phyloP scores from a whole-genome alignment of 2,888 invertebrate genomes.

The Coenonympha arcania region DNA sequence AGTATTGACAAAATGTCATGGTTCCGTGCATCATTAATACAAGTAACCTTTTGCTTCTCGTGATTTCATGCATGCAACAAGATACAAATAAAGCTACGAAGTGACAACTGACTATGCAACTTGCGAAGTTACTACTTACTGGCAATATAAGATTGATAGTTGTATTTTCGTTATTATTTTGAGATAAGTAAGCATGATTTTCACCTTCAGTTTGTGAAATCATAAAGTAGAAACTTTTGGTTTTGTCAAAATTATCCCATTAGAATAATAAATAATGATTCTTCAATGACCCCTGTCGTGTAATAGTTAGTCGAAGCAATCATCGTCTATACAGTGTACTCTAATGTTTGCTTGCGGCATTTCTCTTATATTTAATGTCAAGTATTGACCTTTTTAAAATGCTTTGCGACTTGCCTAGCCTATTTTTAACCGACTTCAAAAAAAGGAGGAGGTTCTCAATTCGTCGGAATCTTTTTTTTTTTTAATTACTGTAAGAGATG shows the following conservation, averaged over 20 bases:
- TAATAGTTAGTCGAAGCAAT: neutral
- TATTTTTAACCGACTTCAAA: slow-evolving; percentile 2
- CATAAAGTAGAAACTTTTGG: neutral
- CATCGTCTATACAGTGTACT: no score
- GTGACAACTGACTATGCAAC: slow-evolving; percentile 53
- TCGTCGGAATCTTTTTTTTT: no score
- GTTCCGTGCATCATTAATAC: slow-evolving; percentile 34
- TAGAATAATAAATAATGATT: neutral
- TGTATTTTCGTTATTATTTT: no score
- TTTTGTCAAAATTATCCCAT: neutral
- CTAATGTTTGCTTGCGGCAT: slow-evolving; percentile 1
- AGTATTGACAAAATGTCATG: neutral
- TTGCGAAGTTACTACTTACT: slow-evolving; percentile 11
- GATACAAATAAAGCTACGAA: slow-evolving; percentile 44
- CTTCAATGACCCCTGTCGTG: neutral
- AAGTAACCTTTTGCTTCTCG: slow-evolving; percentile 47
- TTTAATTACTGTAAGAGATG: no score
- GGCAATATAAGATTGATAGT: neutral
- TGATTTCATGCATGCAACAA: slow-evolving; percentile 51
- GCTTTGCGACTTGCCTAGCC: slow-evolving; percentile 48
- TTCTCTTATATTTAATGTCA: slow-evolving; percentile 55
- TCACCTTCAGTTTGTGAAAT: no score
- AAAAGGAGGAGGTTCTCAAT: no score
- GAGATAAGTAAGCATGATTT: no score
- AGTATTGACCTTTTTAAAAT: slow-evolving; percentile 67